phyloP scores from a whole-genome alignment of 2,113 vertebrate species.

The pig (Sus scrofa) region DNA sequence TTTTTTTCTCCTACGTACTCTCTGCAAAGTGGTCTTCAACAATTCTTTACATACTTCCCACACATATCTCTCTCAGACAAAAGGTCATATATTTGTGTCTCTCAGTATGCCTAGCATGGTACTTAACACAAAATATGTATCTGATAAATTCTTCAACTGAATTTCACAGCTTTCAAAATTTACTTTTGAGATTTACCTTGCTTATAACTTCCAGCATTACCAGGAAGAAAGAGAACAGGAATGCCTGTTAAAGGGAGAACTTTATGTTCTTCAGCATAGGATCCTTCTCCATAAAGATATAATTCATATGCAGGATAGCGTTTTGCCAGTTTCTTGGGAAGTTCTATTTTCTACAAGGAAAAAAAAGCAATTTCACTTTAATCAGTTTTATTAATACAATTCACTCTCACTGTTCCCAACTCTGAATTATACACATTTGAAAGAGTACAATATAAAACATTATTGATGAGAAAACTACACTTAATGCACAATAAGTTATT shows the following conservation, averaged over 20 bases:
- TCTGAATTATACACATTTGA: slow-evolving; percentile 17
- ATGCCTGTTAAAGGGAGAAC: slow-evolving; percentile 93
- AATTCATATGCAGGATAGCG: slow-evolving; percentile 95
- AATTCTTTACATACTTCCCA: background rate
- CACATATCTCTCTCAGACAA: slow-evolving; percentile 1
- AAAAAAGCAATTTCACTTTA: slow-evolving; percentile 45
- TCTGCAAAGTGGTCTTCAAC: background rate
- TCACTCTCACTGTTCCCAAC: background rate
- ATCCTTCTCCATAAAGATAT: slow-evolving; percentile 97
- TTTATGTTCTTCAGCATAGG: slow-evolving; percentile 94
- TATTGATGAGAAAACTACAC: slow-evolving; percentile 15
- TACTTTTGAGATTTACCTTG: slow-evolving; percentile 91
- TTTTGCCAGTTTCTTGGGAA: slow-evolving; percentile 92
- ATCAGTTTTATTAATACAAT: slow-evolving; percentile 51
- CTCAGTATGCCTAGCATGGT: background rate
- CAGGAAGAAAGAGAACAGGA: slow-evolving; percentile 98
- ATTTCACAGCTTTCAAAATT: slow-evolving; percentile 13
- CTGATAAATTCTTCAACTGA: background rate
- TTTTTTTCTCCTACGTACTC: background rate
- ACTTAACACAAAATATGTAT: background rate
- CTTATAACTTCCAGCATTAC: slow-evolving; percentile 98
- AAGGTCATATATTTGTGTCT: background rate
- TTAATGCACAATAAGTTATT: slow-evolving; percentile 5
- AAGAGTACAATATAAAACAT: slow-evolving; percentile 27
- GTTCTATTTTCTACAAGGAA: slow-evolving; percentile 91